Evolutionary conservation across 2,797 vertebrate species (phyloP).

Genomic region (Acridotheres tristis): DNA sequence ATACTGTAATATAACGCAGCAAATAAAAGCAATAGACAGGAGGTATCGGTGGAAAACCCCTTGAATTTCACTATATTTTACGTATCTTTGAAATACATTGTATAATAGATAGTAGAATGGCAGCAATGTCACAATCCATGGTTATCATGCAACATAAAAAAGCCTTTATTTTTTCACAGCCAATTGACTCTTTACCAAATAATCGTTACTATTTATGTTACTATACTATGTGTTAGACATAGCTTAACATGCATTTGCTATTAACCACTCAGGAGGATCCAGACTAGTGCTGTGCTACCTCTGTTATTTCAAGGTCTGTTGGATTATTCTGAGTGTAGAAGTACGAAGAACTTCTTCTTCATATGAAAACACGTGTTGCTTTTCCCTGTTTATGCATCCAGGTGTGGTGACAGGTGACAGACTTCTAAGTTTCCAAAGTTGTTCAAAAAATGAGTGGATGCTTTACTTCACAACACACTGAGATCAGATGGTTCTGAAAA

Average conservation of each 20-base stretch:
- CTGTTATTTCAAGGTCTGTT: background rate
- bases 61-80: background rate
- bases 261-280: background rate
- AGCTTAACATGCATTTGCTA: background rate
- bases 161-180: background rate
- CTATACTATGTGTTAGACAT: background rate
- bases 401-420: slow-evolving; percentile 9
- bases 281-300: background rate
- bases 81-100: background rate
- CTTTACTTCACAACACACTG: slow-evolving; percentile 8
- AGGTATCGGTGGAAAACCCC: background rate
- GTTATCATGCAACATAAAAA: background rate
- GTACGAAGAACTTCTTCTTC: background rate
- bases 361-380: background rate
- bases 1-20: too few species aligned
- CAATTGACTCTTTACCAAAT: background rate
- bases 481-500: slow-evolving; percentile 55
- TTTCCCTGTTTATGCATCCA: background rate
- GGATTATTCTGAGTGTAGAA: background rate
- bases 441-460: background rate
- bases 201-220: background rate
- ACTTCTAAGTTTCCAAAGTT: background rate
- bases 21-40: background rate
- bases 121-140: background rate
- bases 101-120: background rate